Base-by-base conservation (phyloP, 2,113 vertebrate genomes). In the Pagrus major region DNA sequence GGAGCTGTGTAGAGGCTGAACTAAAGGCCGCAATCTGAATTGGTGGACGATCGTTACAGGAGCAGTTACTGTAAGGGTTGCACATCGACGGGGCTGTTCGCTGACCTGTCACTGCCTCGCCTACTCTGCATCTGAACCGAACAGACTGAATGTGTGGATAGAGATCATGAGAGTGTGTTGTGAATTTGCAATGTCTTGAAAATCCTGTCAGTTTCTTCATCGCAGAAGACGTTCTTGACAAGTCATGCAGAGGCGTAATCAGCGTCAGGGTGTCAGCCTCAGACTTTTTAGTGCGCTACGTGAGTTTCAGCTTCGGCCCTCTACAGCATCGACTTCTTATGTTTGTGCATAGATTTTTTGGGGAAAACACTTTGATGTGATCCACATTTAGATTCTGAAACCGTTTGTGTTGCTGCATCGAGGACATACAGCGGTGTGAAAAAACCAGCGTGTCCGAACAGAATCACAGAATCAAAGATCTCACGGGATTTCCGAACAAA, bases 21-120 rank as follows among this genome's bases (percentile, higher is more conserved):
- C 46, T 71, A 81, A 82, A 83, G 73, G 61, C 70, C 83, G 71
- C 15, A 44, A 14, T 11, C 5, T 64, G n/a, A 79, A 76, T 11
- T 15, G 39, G 20, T 42, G 64, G 73, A 52, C 55, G 58, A 72
- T 78, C 35, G 14, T 78, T 79, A 78, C 71, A 66, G 67, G 65
- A 49, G 71, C n/a, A 56, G 49, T 78, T 51, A 71, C 72, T 47
- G 23, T 58, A 21, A 51, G 25, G 33, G 65, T 18, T 44, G 37
- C 0, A 37, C 23, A 51, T 59, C 25, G 33, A 16, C 16, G 7
- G 41, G 3, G 37, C 47, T 21, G 3, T 47, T 51, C 44, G 15
- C 55, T 27, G 69, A 75, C 52, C 63, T 42, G 15, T 14, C 47
- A n/a, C 49, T 27, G 11, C 23, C 31, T 41, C 69, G 41, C 37